phyloP scores from a whole-genome alignment of 2,797 vertebrate genomes.

The Myiotriccus ornatus region DNA sequence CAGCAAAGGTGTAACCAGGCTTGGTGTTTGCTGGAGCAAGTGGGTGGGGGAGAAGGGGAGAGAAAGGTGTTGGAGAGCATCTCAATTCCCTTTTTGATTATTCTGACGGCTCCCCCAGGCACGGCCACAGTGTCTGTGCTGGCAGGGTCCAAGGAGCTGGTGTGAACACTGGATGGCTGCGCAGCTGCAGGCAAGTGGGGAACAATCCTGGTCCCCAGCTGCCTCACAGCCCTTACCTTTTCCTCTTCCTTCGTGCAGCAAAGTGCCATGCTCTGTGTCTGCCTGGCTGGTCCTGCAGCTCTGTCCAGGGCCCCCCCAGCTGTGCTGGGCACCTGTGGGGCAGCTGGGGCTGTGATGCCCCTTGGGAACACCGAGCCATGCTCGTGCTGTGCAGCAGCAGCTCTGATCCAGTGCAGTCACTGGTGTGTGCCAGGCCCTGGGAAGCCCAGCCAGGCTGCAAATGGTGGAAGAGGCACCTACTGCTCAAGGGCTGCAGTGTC shows the following conservation, averaged over 20 bases:
- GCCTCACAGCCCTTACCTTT: background rate
- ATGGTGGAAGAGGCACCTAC: background rate
- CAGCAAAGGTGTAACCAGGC: background rate
- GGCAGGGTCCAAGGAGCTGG: background rate
- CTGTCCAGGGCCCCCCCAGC: background rate
- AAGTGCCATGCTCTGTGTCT: background rate
- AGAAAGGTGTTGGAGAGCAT: background rate
- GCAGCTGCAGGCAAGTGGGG: background rate
- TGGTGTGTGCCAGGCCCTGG: background rate
- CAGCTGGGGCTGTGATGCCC: fast-evolving
- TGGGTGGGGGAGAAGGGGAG: background rate
- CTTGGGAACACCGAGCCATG: fast-evolving
- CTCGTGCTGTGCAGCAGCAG: fast-evolving
- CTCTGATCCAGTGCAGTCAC: fast-evolving
- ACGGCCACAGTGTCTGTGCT: fast-evolving
- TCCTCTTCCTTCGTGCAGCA: background rate
- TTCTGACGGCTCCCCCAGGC: background rate
- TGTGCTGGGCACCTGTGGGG: background rate
- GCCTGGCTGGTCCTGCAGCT: background rate
- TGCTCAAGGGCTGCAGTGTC: background rate
- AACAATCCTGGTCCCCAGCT: background rate
- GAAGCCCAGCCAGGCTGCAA: background rate
- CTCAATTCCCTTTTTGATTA: background rate
- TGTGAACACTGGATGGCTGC: background rate
- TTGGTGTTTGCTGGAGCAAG: background rate